phyloP scores from a whole-genome alignment of 2,797 vertebrate species.

The Pangasius krempfi region DNA sequence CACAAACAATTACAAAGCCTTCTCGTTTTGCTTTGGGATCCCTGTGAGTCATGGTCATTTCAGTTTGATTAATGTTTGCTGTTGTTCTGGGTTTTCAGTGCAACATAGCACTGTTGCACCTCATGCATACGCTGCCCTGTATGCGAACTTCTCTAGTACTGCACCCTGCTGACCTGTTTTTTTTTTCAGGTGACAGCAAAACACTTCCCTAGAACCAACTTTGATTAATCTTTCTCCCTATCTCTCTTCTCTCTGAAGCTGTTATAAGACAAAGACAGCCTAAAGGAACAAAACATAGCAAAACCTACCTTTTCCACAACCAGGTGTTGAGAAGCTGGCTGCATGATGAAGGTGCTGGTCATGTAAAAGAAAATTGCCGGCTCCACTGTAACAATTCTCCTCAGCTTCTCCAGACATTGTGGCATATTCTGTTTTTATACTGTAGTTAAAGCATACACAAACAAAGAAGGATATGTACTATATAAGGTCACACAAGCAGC shows the following conservation, averaged over 20 bases:
- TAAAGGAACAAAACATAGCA: background rate
- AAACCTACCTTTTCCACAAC: slow-evolving; percentile 61
- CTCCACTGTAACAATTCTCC: slow-evolving; percentile 62
- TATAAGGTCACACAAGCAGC: background rate
- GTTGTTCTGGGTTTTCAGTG: slow-evolving; percentile 51
- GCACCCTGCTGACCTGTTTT: slow-evolving; percentile 55
- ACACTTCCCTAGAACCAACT: slow-evolving; percentile 30
- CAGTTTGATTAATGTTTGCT: slow-evolving; percentile 57
- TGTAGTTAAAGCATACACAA: background rate
- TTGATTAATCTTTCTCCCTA: slow-evolving; percentile 47
- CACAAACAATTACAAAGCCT: slow-evolving; percentile 40
- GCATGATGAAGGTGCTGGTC: slow-evolving; percentile 61
- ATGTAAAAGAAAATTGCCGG: slow-evolving; percentile 65
- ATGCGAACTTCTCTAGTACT: slow-evolving; percentile 27
- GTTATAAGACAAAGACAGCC: slow-evolving; percentile 20
- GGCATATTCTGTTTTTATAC: slow-evolving; percentile 49
- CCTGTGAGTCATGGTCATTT: slow-evolving; percentile 48
- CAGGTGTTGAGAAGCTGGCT: slow-evolving; percentile 62
- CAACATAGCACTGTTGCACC: slow-evolving; percentile 34
- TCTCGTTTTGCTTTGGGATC: slow-evolving; percentile 45
- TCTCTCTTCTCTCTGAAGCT: slow-evolving; percentile 12
- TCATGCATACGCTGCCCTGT: background rate
- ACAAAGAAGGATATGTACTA: background rate
- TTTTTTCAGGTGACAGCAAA: slow-evolving; percentile 43
- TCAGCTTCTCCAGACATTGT: slow-evolving; percentile 51